Base-by-base conservation (phyloP, 1,140 invertebrate species). In the Psix sp. region DNA sequence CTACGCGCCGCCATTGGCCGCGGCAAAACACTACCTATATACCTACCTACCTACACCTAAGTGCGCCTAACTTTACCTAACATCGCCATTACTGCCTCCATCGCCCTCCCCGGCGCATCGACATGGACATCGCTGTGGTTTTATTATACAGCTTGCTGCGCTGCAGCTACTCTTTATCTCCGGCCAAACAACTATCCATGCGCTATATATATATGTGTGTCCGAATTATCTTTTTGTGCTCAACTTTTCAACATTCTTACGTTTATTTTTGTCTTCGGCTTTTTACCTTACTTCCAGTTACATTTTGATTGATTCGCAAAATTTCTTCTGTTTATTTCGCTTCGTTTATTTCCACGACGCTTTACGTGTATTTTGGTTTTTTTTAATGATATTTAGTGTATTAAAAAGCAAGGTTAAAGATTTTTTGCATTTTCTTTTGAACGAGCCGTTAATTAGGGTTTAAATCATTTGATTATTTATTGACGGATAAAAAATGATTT, bases 41-140 rank as follows among this genome's bases (percentile, higher is more conserved):
- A 79, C 78, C 78, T 74, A 79, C 71, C 78, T 77, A 80, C 71
- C 76, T 76, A 77, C 72, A 70, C 78, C 81, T 80, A 77, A 78
- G 80, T 76, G 74, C 72, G 66, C 78, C 81, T 80, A 77, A 79
- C 80, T 76, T 83, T 70, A 75, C 89, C 90, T 7, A 89, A 95
- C 51, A 56, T 72, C 57, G 67, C 94, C 93, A 79, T 91, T 93
- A 59, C 52, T 63, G 49, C 43, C 36, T 54, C 88, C 95, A 77
- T 94, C 94, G 65, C 94, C 94, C 31, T 92, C 93, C 35, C 40
- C 92, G 80, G 94, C 92, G 85, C 87, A 94, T 49, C 94, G 93
- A 85, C 93, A 93, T 40, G 51, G 93, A 92, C 87, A 92, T 91
- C 76, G 89, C 38, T 63, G 56, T 70, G 66, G 29, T 63, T 74